Conservation (phyloP, 2,797 vertebrate genomes). For the Micrastur ruficollis region DNA sequence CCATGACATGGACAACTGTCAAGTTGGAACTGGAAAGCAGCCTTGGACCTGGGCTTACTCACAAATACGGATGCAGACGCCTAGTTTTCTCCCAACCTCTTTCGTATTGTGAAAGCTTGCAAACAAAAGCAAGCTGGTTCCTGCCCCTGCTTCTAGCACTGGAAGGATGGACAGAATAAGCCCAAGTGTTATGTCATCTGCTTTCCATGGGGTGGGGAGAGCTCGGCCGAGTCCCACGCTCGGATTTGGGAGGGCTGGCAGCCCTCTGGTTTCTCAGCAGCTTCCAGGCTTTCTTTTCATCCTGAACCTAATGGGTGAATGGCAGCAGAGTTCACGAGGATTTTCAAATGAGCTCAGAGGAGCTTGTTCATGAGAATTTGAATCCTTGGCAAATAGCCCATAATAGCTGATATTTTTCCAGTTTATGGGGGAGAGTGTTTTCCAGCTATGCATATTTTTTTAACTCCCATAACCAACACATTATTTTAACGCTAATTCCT, state of each 20-base stretch:
- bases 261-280: neutral
- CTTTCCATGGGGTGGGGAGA: neutral
- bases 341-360: slow-evolving; percentile 44
- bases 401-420: slow-evolving; percentile 29
- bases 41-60: neutral
- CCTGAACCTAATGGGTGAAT: neutral
- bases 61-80: neutral
- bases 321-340: neutral
- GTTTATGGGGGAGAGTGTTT: slow-evolving; percentile 1
- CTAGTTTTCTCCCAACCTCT: neutral
- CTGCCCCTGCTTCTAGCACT: neutral
- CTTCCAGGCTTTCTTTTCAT: neutral
- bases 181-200: neutral
- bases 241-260: neutral
- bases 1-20: neutral
- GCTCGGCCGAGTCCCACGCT: neutral
- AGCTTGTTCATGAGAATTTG: slow-evolving; percentile 14
- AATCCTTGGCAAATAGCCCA: slow-evolving; percentile 31
- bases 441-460: neutral
- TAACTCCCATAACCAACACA: neutral
- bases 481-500: neutral
- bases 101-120: neutral
- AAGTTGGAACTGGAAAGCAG: neutral
- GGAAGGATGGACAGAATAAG: neutral
- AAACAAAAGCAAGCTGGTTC: neutral